These are phyloP conservation scores for Centruroides vittatus DNA, from an alignment of 1,140 invertebrate genomes.

Conservation along the genomic window DNA sequence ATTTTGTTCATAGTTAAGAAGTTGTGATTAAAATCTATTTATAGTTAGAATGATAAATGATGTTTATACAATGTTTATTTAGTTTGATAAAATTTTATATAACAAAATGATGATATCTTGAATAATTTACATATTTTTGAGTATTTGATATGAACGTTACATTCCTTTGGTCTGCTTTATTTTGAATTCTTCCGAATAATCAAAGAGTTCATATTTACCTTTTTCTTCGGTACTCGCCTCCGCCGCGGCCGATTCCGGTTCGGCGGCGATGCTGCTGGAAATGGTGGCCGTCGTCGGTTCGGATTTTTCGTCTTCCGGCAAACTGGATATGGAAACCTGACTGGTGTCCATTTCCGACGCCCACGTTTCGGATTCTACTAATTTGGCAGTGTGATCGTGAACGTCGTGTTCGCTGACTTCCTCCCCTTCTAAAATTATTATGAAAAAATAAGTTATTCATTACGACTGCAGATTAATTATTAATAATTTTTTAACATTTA, in stretches of 20 bases:
- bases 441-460: no score
- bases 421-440: no score
- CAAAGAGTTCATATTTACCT: not conserved
- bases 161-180: not conserved
- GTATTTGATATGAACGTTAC: no score
- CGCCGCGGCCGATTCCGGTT: not conserved
- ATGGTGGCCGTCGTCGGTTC: slow-evolving; percentile 17
- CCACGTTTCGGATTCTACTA: slow-evolving; percentile 18
- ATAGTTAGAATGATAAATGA: not conserved
- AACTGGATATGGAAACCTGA: slow-evolving; percentile 22
- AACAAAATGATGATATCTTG: not conserved
- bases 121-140: no score
- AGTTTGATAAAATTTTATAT: not conserved
- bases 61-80: not conserved
- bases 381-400: slow-evolving; percentile 8
- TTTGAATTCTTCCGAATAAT: not conserved
- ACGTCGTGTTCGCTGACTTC: no score
- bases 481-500: no score
- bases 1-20: no score
- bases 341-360: slow-evolving; percentile 21
- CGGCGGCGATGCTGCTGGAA: slow-evolving; percentile 1
- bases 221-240: not conserved
- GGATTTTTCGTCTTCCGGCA: slow-evolving; percentile 22
- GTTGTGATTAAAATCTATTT: not conserved
- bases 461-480: no score